phyloP scores from a whole-genome alignment of 1,140 invertebrate species.

The Bombus difficillimus region DNA sequence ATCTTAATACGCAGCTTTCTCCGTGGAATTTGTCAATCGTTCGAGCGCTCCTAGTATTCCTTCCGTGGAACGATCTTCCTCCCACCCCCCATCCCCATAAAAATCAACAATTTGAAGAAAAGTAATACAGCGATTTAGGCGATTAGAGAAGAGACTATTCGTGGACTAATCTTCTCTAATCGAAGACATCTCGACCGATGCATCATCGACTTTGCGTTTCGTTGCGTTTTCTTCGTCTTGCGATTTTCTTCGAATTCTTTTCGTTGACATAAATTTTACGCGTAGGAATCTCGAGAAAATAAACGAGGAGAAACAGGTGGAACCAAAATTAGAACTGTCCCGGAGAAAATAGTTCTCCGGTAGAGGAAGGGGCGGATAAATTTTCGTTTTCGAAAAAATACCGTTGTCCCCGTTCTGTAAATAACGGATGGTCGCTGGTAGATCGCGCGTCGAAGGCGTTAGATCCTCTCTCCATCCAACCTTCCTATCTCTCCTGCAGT shows the following conservation, averaged over 20 bases:
- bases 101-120: background rate
- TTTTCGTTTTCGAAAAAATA: background rate
- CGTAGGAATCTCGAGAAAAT: background rate
- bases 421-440: background rate
- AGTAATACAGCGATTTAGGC: background rate
- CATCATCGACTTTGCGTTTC: too few relatives aligned
- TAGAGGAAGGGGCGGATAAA: background rate
- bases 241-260: background rate
- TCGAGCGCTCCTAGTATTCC: too few relatives aligned
- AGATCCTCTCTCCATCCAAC: background rate
- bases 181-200: too few relatives aligned
- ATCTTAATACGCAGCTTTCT: background rate
- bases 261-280: background rate
- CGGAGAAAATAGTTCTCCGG: background rate
- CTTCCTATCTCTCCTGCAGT: background rate
- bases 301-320: background rate
- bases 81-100: accelerated
- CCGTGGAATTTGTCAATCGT: background rate
- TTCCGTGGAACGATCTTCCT: background rate
- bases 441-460: background rate
- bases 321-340: background rate
- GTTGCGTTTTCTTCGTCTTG: background rate
- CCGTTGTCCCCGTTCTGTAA: background rate
- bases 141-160: too few relatives aligned
- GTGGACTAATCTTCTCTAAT: too few relatives aligned